Base-by-base conservation (phyloP, 2,113 vertebrate species). In the Clinocottus analis region DNA sequence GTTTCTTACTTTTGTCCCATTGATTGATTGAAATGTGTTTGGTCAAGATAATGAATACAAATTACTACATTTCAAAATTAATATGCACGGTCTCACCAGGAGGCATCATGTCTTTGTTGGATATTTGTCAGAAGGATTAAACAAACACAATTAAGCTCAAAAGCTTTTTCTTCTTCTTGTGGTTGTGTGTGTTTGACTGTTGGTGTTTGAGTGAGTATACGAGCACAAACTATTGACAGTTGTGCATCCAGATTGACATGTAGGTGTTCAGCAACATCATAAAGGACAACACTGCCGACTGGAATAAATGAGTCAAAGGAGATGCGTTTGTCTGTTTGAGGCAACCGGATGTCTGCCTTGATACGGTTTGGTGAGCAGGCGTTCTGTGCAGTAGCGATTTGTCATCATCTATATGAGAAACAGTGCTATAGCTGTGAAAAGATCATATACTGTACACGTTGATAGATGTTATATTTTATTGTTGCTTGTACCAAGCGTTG, bases 241-340 rank as follows among this genome's bases (percentile, higher is more conserved):
- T 68, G 45, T n/a, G n/a, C n/a, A n/a, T n/a, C n/a, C n/a, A n/a
- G n/a, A n/a, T n/a, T n/a, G n/a, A n/a, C n/a, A n/a, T n/a, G 51
- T 31, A 43, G 59, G 51, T 56, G 51, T 61, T 69, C 6, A 62
- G 39, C 51, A 3, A 23, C 68, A 63, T 82, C 60, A 29, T 64
- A 62, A 66, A 77, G 45, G 27, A 39, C 27, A 56, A 29, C n/a
- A 12, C 37, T 37, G 53, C 69, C 58, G 74, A 66, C 69, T 3
- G 47, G 51, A 67, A 77, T 61, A 66, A 69, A 69, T 61, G 58
- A 58, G 70, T 75, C 79, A 83, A 17, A 21, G 0, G 14, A 62
- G 39, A 72, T 16, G 65, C 27, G 41, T 51, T 14, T 69, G 33
- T 62, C 25, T 0, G 3, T 65, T 60, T 14, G 14, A 16, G 49